A percentile compares a stretch with the other conserved stretches of the same genome.
Conservation (phyloP, 2,888 invertebrate species). For the Dioctria rufipes region DNA sequence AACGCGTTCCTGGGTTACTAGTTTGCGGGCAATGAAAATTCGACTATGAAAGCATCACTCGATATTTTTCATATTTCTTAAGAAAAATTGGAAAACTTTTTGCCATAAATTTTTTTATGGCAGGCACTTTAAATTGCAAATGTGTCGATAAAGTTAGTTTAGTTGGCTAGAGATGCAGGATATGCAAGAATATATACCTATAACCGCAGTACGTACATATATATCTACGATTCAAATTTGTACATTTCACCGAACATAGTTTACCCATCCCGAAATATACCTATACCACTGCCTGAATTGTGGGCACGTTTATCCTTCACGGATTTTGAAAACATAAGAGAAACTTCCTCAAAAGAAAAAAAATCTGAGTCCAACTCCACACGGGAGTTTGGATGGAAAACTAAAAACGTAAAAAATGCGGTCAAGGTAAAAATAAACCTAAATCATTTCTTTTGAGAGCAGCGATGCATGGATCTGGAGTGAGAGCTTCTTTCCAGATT, state of each 20-base stretch:
- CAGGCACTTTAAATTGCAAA: constrained; percentile 60
- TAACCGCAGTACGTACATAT: not conserved
- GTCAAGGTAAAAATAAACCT: constrained; percentile 37
- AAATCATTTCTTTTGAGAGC: constrained; percentile 24
- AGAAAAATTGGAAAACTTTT: constrained; percentile 60
- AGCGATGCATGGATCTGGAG: constrained; percentile 30
- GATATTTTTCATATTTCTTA: constrained; percentile 58
- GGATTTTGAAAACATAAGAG: constrained; percentile 18
- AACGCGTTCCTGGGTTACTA: too few relatives aligned
- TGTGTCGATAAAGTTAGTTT: constrained; percentile 58
- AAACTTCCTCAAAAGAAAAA: constrained; percentile 33
- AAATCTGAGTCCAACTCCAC: not conserved
- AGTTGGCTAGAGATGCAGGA: constrained; percentile 24
- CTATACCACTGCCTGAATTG: not conserved
- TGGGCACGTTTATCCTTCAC: constrained; percentile 1
- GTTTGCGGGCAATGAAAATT: not conserved
- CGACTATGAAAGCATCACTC: constrained; percentile 55
- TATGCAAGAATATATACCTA: not conserved
- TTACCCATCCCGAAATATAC: not conserved
- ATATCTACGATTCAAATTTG: not conserved
- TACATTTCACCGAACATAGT: constrained; percentile 2
- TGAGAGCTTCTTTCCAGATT: constrained; percentile 33
- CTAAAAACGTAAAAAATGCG: constrained; percentile 12
- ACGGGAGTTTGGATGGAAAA: not conserved
- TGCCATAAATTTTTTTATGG: constrained; percentile 59